Evolutionary conservation across 2,113 vertebrate species (phyloP).

Genomic region (Neolamprologus tretocephalus): DNA sequence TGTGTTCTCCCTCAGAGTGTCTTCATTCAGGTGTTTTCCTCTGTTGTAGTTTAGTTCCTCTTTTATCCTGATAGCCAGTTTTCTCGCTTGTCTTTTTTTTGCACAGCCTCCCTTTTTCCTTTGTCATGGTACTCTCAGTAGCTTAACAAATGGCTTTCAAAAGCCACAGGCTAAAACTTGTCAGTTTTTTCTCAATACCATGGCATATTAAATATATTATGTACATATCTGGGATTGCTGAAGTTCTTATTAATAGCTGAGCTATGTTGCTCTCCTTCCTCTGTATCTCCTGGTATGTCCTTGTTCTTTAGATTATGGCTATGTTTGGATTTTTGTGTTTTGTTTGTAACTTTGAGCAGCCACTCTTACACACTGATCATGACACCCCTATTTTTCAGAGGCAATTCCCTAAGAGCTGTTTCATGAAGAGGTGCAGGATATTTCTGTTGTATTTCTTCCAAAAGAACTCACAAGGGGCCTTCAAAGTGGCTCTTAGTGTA

Average conservation of each 20-base stretch:
- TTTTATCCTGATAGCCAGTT: background rate
- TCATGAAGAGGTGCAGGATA: background rate
- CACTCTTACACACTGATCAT: background rate
- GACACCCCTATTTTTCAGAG: background rate
- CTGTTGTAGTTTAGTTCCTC: background rate
- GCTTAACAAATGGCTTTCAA: background rate
- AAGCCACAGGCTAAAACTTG: background rate
- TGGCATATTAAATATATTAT: background rate
- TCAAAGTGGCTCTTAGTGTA: background rate
- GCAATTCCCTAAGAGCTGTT: background rate
- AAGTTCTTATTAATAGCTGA: background rate
- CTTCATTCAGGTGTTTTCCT: background rate
- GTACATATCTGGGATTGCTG: background rate
- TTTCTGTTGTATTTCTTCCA: background rate
- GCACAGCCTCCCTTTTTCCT: background rate
- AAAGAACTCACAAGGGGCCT: background rate
- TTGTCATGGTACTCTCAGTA: background rate
- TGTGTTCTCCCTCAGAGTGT: background rate
- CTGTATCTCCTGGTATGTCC: background rate
- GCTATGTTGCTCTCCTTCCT: background rate
- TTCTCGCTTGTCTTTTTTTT: background rate
- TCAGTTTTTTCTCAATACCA: background rate
- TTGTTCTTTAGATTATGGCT: background rate
- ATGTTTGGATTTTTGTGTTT: background rate
- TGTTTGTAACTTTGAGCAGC: background rate